Evolutionary conservation across 2,797 vertebrate genomes (phyloP), one percentile per base, ranked within the genome.

Genomic region (Ambastaia sidthimunki): DNA sequence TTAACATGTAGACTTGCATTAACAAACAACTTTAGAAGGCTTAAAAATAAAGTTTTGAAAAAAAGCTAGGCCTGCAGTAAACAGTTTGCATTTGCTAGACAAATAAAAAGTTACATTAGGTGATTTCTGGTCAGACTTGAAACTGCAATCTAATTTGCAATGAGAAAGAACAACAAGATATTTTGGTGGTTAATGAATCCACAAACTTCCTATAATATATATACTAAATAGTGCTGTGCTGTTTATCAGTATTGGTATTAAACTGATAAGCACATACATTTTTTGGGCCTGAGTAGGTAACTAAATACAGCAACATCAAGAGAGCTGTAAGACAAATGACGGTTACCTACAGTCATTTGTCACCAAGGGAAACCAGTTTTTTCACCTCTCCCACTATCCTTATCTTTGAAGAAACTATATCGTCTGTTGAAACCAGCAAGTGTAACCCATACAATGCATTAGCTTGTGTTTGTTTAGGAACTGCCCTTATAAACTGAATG

Each of bases 281-380:
- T 2, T 52, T 73, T 52, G 28, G 11, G 13, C 52, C 4, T 12
- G 34, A 18, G 44, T 25, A 28, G 25, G 34, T 48, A 60, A 69
- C 55, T 23, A 18, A 59, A 48, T 15, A 47, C 44, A 62, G 41
- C 76, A 41, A 50, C 59, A 50, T 16, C n/a, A 71, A 63, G 25
- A 37, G 77, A 85, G 87, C 87, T 87, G 85, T 84, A 86, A 85
- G 85, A 87, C 90, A 91, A 92, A 91, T 90, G 88, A 92, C 89
- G 90, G 90, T 90, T 92, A 87, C 87, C 90, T 89, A 89, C 89
- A 91, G 91, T 90, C 90, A 93, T 88, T 90, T 86, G 88, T 91
- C 90, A 89, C 90, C 76, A 84, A 84, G 86, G 87, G 87, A 91
- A 92, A 93, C 91, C 89, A 89, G 92, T 92, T 92, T 89, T 50